Conservation (phyloP, 2,888 invertebrate species). For the Sthenelais limicola region DNA sequence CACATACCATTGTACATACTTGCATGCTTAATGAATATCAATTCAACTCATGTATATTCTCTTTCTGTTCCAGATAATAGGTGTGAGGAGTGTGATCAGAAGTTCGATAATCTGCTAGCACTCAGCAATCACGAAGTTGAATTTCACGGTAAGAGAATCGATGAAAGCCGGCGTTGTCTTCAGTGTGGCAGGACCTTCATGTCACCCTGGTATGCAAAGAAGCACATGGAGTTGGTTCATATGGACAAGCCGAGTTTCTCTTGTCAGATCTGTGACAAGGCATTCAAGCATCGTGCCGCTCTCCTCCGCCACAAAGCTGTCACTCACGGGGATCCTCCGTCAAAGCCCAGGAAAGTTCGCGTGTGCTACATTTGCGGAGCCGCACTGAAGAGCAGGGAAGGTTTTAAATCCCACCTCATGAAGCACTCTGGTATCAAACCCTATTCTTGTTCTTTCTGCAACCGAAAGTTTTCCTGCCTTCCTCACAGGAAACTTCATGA, state of each 20-base stretch:
- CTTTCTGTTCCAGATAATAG: too few relatives aligned
- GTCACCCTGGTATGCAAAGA: neutral
- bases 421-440: slow-evolving; percentile 11
- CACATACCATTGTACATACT: too few relatives aligned
- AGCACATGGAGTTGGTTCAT: slow-evolving; percentile 7
- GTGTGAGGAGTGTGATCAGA: too few relatives aligned
- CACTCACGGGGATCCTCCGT: neutral
- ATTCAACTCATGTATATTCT: too few relatives aligned
- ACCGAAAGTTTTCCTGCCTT: slow-evolving; percentile 9
- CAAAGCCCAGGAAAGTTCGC: neutral
- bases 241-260: neutral
- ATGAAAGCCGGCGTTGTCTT: neutral
- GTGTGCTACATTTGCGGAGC: slow-evolving; percentile 1
- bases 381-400: neutral
- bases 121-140: too few relatives aligned
- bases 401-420: slow-evolving; percentile 4
- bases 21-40: too few relatives aligned
- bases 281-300: neutral
- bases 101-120: too few relatives aligned
- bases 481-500: slow-evolving; percentile 8
- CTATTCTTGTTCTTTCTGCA: slow-evolving; percentile 10
- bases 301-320: neutral
- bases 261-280: slow-evolving; percentile 2
- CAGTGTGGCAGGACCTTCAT: neutral
- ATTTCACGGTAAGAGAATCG: too few relatives aligned